Percentiles rank a stretch among this genome's conserved stretches.
Evolutionary conservation across 2,888 invertebrate species (phyloP).

Genomic region (Notodonta dromedarius): DNA sequence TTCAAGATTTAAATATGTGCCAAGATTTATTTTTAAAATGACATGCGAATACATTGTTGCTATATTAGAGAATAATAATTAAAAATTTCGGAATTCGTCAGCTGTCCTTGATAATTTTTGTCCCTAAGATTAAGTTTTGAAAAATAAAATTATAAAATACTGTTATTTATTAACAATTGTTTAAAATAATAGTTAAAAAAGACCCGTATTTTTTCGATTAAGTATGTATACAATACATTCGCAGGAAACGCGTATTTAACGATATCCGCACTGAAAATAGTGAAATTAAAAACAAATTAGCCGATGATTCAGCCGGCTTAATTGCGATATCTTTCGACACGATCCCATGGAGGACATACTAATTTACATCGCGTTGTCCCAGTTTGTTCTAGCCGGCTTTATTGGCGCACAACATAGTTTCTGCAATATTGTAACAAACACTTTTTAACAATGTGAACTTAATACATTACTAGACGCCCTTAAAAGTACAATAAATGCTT

Average conservation of each 20-base stretch:
- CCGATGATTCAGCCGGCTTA: conserved; percentile 40
- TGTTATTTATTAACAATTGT: no score
- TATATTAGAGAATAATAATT: no score
- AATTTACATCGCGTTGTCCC: conserved; percentile 38
- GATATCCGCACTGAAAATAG: conserved; percentile 53
- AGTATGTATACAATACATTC: background rate
- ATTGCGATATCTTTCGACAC: conserved; percentile 45
- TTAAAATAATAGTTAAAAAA: no score
- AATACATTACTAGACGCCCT: no score
- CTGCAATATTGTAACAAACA: background rate
- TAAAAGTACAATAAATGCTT: no score
- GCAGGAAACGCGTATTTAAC: conserved; percentile 55
- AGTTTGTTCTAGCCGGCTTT: conserved; percentile 25
- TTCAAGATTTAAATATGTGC: conserved; percentile 30
- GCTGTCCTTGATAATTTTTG: no score
- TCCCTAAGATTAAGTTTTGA: no score
- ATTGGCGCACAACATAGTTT: background rate
- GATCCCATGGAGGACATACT: conserved; percentile 48
- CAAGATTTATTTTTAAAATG: conserved; percentile 15
- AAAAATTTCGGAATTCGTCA: no score
- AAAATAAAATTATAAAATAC: no score
- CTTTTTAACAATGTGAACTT: no score
- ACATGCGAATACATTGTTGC: background rate
- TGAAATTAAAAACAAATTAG: conserved; percentile 46
- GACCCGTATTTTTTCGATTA: no score